These are phyloP conservation scores for Bambusicola thoracicus DNA, from an alignment of 2,113 vertebrate genomes.

Conservation along the genomic window DNA sequence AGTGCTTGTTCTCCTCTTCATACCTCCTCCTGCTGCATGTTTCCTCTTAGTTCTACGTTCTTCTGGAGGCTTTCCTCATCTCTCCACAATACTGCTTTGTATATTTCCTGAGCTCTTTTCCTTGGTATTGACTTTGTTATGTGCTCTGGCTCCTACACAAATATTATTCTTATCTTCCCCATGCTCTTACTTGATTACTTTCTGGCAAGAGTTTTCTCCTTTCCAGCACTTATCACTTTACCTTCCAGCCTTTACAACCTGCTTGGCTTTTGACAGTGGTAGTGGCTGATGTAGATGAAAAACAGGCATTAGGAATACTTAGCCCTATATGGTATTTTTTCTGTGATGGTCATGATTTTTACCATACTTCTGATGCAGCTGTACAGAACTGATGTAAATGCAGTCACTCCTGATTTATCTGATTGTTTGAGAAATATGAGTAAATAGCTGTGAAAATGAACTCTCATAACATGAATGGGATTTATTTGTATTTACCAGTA, in stretches of 20 bases:
- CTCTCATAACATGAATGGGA: neutral
- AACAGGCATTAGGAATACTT: conserved; percentile 1
- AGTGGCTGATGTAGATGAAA: conserved; percentile 17
- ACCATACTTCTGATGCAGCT: neutral
- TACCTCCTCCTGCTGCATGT: neutral
- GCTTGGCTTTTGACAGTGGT: conserved; percentile 1
- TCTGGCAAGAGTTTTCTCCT: neutral
- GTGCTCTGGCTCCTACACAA: neutral
- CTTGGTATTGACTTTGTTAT: neutral
- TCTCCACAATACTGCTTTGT: neutral
- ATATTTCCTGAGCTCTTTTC: neutral
- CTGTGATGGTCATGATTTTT: neutral
- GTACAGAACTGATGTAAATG: neutral
- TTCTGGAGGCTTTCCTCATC: neutral
- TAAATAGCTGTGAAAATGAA: neutral
- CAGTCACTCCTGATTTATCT: neutral
- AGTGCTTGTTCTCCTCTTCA: neutral
- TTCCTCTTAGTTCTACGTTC: neutral
- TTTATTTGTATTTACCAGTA: neutral
- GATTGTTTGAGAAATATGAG: neutral
- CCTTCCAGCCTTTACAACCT: conserved; percentile 15
- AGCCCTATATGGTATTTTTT: conserved; percentile 42
- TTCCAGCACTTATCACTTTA: neutral
- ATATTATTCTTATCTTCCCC: neutral
- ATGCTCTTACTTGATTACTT: conserved; percentile 1